Percentiles rank a stretch among this genome's conserved stretches.
These are phyloP conservation scores for Leucoma salicis DNA, from an alignment of 2,888 invertebrate genomes.

Conservation along the genomic window DNA sequence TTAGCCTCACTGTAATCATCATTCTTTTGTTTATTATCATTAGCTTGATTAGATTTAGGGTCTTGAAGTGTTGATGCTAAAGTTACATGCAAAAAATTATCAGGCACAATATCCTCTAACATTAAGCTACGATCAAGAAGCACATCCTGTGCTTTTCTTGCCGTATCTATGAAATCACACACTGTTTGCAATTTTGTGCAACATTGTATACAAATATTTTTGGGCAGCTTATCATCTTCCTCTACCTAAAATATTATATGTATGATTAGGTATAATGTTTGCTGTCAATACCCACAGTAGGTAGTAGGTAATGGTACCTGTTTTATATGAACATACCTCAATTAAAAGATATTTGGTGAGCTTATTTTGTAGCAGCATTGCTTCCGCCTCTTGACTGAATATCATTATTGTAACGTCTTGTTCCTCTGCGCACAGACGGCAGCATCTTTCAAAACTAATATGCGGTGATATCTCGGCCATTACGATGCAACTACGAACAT, in stretches of 20 bases:
- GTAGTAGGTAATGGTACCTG: not conserved
- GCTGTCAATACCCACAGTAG: too few relatives aligned
- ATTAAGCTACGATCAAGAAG: slow-evolving; percentile 62
- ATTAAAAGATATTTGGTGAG: slow-evolving; percentile 86
- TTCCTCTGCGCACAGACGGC: slow-evolving; percentile 85
- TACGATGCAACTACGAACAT: slow-evolving; percentile 20
- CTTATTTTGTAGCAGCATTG: slow-evolving; percentile 84
- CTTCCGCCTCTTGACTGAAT: slow-evolving; percentile 85
- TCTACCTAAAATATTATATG: slow-evolving; percentile 78
- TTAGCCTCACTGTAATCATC: slow-evolving; percentile 47
- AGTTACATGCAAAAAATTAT: slow-evolving; percentile 1
- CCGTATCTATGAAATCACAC: slow-evolving; percentile 86
- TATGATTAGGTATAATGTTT: too few relatives aligned
- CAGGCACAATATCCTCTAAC: slow-evolving; percentile 55
- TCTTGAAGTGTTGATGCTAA: not conserved
- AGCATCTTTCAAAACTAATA: slow-evolving; percentile 71
- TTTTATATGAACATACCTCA: slow-evolving; percentile 65
- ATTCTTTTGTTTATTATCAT: slow-evolving; percentile 17
- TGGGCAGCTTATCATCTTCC: slow-evolving; percentile 85
- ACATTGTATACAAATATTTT: slow-evolving; percentile 86
- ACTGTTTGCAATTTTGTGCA: slow-evolving; percentile 84
- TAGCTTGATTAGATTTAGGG: slow-evolving; percentile 26
- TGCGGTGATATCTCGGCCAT: slow-evolving; percentile 38
- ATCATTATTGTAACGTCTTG: slow-evolving; percentile 83
- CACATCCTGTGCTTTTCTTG: slow-evolving; percentile 83